A percentile compares a stretch with the other conserved stretches of the same genome.
Evolutionary conservation across 2,888 invertebrate genomes (phyloP).

Genomic region (Pantelozetes paolii): DNA sequence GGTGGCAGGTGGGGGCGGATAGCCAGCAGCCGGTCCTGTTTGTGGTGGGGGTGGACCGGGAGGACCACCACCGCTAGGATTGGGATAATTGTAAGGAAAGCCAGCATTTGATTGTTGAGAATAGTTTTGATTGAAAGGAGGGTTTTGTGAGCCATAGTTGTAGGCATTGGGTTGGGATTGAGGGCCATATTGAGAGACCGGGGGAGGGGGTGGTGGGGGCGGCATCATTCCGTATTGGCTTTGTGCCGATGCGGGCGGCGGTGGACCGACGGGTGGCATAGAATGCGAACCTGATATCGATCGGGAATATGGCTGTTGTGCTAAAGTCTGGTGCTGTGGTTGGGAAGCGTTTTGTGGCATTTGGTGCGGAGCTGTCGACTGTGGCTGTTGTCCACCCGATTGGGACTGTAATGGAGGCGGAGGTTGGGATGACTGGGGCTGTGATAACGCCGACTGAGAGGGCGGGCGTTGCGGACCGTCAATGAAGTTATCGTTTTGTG

Average conservation of each 20-base stretch:
- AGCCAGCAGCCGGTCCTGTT: constrained; percentile 5
- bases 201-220: constrained; percentile 35
- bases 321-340: constrained; percentile 22
- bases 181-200: constrained; percentile 17
- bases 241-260: constrained; percentile 5
- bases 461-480: constrained; percentile 53
- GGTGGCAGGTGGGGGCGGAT: constrained; percentile 30
- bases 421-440: constrained; percentile 54
- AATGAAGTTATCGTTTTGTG: constrained; percentile 1
- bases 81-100: constrained; percentile 19
- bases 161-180: constrained; percentile 35
- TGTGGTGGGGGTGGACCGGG: constrained; percentile 41
- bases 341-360: constrained; percentile 43
- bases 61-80: not conserved
- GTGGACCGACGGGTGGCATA: constrained; percentile 2
- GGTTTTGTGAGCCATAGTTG: constrained; percentile 18
- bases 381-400: constrained; percentile 46
- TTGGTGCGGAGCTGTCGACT: constrained; percentile 2
- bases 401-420: constrained; percentile 44
- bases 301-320: constrained; percentile 23
- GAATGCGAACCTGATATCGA: not conserved
- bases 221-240: constrained; percentile 31
- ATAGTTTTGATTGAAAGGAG: constrained; percentile 20
- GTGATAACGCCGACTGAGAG: constrained; percentile 53
- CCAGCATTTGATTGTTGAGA: constrained; percentile 5